Evolutionary conservation across 2,888 invertebrate species (phyloP).

Genomic region (Ctena decussata): DNA sequence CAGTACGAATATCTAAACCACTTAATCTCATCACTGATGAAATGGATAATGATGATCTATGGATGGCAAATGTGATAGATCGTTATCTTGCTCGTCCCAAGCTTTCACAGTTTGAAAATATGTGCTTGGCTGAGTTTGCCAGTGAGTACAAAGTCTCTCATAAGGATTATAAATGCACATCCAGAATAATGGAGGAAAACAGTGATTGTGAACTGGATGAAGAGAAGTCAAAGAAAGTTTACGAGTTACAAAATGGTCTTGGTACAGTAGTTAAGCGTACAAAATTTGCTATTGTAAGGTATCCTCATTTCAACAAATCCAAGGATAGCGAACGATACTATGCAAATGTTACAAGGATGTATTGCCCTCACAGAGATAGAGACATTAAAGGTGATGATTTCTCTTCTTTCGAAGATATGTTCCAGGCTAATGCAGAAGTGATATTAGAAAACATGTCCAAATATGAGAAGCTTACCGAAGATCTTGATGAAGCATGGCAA

Average conservation of each 20-base stretch:
- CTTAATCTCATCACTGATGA: conserved; percentile 9
- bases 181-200: background rate
- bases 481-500: conserved; percentile 42
- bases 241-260: background rate
- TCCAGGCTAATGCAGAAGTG: background rate
- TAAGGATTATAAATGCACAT: conserved; percentile 11
- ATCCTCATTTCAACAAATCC: conserved; percentile 15
- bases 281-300: conserved; percentile 22
- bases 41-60: conserved; percentile 20
- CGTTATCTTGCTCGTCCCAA: conserved; percentile 41
- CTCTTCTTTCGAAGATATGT: conserved; percentile 10
- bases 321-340: conserved; percentile 23
- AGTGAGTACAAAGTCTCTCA: conserved; percentile 20
- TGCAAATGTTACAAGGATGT: conserved; percentile 17
- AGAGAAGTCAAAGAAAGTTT: background rate
- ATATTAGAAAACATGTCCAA: conserved; percentile 16
- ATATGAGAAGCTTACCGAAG: conserved; percentile 28
- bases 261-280: conserved; percentile 28
- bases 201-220: background rate
- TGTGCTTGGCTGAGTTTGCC: conserved; percentile 45
- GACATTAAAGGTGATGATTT: background rate
- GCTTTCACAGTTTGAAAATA: conserved; percentile 25
- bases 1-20: background rate
- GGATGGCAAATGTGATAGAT: conserved; percentile 49
- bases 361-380: conserved; percentile 13